Evolutionary conservation across 1,140 invertebrate genomes (phyloP).

Genomic region (Philaenus spumarius): DNA sequence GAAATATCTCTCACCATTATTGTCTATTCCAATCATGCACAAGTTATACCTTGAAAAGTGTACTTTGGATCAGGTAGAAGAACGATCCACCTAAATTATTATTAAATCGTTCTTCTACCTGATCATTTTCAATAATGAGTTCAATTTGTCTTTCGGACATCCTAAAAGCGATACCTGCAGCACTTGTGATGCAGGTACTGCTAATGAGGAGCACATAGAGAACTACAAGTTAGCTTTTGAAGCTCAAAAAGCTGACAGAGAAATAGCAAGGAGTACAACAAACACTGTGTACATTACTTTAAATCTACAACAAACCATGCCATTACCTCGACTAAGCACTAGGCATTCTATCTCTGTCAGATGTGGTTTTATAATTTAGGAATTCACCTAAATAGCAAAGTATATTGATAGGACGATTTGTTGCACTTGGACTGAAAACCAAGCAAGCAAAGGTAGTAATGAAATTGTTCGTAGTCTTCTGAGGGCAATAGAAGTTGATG

Average conservation of each 20-base stretch:
- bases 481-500: conserved; percentile 17
- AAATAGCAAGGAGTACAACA: conserved; percentile 1
- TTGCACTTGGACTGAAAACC: conserved; percentile 16
- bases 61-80: background rate
- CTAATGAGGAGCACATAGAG: conserved; percentile 7
- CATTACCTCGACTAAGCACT: background rate
- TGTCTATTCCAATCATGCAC: conserved; percentile 15
- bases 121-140: conserved; percentile 2
- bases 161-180: too few relatives aligned
- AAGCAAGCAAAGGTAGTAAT: conserved; percentile 15
- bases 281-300: conserved; percentile 1
- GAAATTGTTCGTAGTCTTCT: conserved; percentile 18
- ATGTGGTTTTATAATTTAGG: conserved; percentile 19
- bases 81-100: conserved; percentile 13
- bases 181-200: background rate
- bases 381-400: conserved; percentile 15
- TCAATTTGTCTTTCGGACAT: too few relatives aligned
- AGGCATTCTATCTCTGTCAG: conserved; percentile 3
- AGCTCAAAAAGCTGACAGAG: background rate
- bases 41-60: conserved; percentile 4
- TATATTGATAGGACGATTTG: conserved; percentile 15
- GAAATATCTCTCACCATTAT: too few relatives aligned
- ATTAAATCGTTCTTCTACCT: conserved; percentile 3
- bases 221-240: conserved; percentile 9
- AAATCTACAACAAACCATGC: conserved; percentile 9